These are phyloP conservation scores for Oceanodroma tethys DNA, from an alignment of 2,113 vertebrate genomes.

Conservation along the genomic window DNA sequence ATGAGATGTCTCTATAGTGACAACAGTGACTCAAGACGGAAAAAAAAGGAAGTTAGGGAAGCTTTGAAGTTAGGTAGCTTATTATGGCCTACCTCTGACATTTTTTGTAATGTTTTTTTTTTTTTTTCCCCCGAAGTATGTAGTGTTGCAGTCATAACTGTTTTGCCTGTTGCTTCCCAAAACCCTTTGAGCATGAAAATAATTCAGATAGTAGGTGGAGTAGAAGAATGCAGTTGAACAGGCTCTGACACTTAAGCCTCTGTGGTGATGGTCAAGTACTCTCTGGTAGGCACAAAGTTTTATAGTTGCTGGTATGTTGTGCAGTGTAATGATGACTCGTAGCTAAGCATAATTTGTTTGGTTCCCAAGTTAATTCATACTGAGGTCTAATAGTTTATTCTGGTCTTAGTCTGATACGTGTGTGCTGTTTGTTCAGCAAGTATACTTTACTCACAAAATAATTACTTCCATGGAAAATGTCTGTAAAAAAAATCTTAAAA, in stretches of 20 bases:
- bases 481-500: background rate
- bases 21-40: background rate
- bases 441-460: background rate
- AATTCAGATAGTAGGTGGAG: background rate
- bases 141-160: background rate
- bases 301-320: background rate
- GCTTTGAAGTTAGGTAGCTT: background rate
- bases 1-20: background rate
- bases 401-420: fast-evolving
- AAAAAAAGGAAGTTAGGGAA: background rate
- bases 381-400: background rate
- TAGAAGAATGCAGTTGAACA: fast-evolving
- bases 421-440: background rate
- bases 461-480: background rate
- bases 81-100: background rate
- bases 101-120: fast-evolving
- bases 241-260: background rate
- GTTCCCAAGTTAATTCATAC: background rate
- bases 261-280: fast-evolving
- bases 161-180: background rate
- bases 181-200: background rate
- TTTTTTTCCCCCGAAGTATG: fast-evolving
- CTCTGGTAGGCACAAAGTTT: background rate
- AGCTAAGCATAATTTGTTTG: background rate
- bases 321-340: background rate